Evolutionary conservation across 1,140 invertebrate species (phyloP).

Genomic region (Atta colombica): DNA sequence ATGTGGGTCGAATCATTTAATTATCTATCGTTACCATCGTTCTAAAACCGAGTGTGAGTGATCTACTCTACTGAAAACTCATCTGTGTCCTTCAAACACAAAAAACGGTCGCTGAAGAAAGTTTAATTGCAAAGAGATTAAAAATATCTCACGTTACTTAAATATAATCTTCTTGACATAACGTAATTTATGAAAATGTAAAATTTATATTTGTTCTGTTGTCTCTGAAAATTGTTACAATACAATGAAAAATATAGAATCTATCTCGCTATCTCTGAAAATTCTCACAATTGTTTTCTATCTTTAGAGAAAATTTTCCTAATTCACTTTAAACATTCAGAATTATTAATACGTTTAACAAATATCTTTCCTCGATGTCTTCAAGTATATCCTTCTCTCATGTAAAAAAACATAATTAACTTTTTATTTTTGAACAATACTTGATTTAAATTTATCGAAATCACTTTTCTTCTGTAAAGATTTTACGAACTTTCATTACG

Average conservation of each 20-base stretch:
- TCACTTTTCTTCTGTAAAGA: neutral
- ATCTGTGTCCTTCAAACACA: neutral
- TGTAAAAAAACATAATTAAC: neutral
- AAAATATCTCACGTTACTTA: neutral
- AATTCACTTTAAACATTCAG: neutral
- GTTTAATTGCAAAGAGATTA: neutral
- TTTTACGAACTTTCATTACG: slow-evolving; percentile 2
- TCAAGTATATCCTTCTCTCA: neutral
- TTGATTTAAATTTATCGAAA: slow-evolving; percentile 5
- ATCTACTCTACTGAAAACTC: neutral
- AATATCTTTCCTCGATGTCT: neutral
- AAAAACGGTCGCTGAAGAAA: neutral
- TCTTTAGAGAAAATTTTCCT: neutral
- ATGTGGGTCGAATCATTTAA: slow-evolving; percentile 34
- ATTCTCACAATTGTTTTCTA: neutral
- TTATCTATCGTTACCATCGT: slow-evolving; percentile 31
- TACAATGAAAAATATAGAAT: too few species aligned
- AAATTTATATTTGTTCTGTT: neutral
- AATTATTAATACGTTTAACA: neutral
- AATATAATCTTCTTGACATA: neutral
- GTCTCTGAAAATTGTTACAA: neutral
- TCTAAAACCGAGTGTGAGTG: neutral
- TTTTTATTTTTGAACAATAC: neutral
- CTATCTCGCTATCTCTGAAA: neutral
- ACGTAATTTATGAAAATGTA: neutral